Evolutionary conservation across 2,113 vertebrate species (phyloP).

Genomic region (Drymodes brunneopygia): DNA sequence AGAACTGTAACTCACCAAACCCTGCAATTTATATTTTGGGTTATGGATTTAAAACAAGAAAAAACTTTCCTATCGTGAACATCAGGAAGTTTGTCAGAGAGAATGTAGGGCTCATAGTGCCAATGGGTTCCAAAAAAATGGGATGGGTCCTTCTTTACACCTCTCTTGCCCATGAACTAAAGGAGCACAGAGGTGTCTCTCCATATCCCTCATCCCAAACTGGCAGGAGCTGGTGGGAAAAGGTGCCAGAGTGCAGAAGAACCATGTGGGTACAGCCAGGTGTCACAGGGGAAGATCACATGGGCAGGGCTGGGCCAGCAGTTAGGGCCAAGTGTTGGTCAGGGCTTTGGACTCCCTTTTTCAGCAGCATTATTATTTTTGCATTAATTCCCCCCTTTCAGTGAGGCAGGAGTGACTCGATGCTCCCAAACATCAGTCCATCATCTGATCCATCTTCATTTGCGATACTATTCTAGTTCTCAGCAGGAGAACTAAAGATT

Average conservation of each 20-base stretch:
- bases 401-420: rapidly evolving
- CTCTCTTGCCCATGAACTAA: neutral
- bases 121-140: neutral
- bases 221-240: neutral
- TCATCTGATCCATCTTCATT: neutral
- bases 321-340: neutral
- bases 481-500: neutral
- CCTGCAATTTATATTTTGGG: neutral
- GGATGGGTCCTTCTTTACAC: neutral
- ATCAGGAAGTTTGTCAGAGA: neutral
- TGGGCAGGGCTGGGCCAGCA: neutral
- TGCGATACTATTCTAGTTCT: neutral
- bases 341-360: neutral
- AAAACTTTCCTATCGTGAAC: neutral
- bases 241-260: rapidly evolving
- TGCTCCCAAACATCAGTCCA: neutral
- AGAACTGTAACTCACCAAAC: neutral
- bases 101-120: neutral
- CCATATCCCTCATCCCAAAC: neutral
- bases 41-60: neutral
- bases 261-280: neutral
- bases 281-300: neutral
- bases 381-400: neutral
- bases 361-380: neutral
- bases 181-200: neutral